Evolutionary conservation across 2,113 vertebrate species (phyloP), one percentile per base, ranked within the genome.

Genomic region (Erythrocebus patas): DNA sequence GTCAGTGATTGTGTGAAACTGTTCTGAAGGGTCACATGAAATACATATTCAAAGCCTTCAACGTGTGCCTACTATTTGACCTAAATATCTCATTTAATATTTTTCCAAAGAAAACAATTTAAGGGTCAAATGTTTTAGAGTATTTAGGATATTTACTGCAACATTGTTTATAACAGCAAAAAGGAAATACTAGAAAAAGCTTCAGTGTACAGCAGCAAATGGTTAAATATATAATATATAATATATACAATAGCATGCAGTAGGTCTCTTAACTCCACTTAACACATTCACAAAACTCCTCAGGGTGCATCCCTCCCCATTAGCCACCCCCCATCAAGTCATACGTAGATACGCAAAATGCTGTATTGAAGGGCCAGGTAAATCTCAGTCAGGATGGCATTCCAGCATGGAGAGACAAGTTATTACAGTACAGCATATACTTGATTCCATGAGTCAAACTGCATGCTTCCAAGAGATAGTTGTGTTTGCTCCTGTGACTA

Each of bases 91-190:
- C 66, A 88, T 30, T 72, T 85, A 84, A 68, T 52, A 72, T 40
- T 95, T 90, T 79, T 92, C 73, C 89, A 40, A 92, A 94, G 59
- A 30, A 87, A 95, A 66, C 35, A 89, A 92, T 61, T 84, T 81
- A 59, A 50, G 17, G n/a, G 8, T 38, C 88, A 95, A 94, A 89
- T 86, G n/a, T 89, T 96, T 89, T 92, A 95, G 73, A 64, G 79
- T 91, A 52, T 93, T 93, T 89, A 93, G 55, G 50, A 75, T 92
- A 85, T 85, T 96, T 84, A 82, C 48, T 85, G 78, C 2, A 93
- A 88, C 57, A 55, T 10, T 80, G 55, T 85, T 95, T 68, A 76
- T 30, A 93, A 82, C 45, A 94, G 43, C 11, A 84, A 91, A 81
- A 75, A 50, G 35, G 35, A 64, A 88, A 91, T 57, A 70, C 50